phyloP scores from a whole-genome alignment of 2,888 invertebrate species.

The Synanthedon myopaeformis region DNA sequence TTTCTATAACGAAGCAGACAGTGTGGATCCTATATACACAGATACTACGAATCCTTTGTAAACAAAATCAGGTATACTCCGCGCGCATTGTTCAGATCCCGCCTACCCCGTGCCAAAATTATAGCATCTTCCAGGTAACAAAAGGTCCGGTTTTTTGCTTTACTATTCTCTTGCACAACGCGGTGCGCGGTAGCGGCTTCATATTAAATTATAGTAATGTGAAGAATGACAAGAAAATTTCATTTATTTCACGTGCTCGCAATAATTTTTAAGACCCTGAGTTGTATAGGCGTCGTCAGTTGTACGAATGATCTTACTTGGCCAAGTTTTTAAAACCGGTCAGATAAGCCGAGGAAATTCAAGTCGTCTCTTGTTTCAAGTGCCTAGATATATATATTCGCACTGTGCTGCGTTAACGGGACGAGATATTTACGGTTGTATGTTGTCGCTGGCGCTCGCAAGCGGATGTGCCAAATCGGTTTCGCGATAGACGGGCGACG shows the following conservation, averaged over 20 bases:
- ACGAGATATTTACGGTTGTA: constrained; percentile 52
- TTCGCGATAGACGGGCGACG: constrained; percentile 43
- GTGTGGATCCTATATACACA: constrained; percentile 38
- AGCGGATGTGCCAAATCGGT: constrained; percentile 69
- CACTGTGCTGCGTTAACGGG: constrained; percentile 31
- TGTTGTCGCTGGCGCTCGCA: constrained; percentile 39
- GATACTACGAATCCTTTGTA: constrained; percentile 46
- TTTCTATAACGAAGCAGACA: constrained; percentile 40
- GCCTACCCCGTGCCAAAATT: constrained; percentile 54
- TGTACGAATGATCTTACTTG: constrained; percentile 14
- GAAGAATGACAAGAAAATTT: constrained; percentile 20
- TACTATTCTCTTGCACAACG: constrained; percentile 49
- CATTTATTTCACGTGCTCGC: constrained; percentile 34
- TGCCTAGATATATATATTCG: constrained; percentile 14
- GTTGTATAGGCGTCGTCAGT: constrained; percentile 3
- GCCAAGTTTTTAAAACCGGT: constrained; percentile 1
- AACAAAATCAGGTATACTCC: constrained; percentile 55
- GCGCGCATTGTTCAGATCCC: constrained; percentile 44
- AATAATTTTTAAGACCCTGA: constrained; percentile 17
- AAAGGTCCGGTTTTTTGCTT: constrained; percentile 13
- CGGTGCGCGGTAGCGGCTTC: constrained; percentile 13
- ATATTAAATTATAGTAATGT: too few relatives aligned
- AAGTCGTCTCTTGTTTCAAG: constrained; percentile 1
- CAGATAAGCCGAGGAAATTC: constrained; percentile 11
- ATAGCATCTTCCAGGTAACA: constrained; percentile 54